phyloP scores from a whole-genome alignment of 2,888 invertebrate genomes.

The Stictocephala bisonia region DNA sequence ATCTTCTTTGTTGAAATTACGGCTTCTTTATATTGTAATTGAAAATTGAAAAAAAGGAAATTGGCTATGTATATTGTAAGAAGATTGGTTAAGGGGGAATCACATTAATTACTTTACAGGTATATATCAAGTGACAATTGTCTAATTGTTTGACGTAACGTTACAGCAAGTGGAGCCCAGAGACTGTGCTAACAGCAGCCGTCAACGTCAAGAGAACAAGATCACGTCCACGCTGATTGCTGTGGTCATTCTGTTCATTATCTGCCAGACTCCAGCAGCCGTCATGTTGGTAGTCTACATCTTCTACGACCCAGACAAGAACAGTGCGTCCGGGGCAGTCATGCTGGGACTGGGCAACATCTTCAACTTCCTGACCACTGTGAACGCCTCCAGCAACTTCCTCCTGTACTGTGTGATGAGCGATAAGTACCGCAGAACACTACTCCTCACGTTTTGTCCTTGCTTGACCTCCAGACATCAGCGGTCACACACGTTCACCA shows the following conservation, averaged over 20 bases:
- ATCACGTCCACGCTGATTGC: conserved; percentile 82
- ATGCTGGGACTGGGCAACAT: conserved; percentile 74
- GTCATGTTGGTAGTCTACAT: conserved; percentile 66
- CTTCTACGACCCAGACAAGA: conserved; percentile 58
- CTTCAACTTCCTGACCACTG: conserved; percentile 75
- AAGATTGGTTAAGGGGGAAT: too few species aligned
- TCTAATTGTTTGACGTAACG: too few species aligned
- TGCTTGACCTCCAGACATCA: conserved; percentile 53
- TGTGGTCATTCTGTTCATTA: conserved; percentile 78
- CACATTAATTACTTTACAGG: too few species aligned
- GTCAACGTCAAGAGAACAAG: conserved; percentile 74
- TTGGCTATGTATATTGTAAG: too few species aligned
- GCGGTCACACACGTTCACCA: conserved; percentile 46
- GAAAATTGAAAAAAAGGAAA: too few species aligned
- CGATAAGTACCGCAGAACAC: conserved; percentile 76
- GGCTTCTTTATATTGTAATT: too few species aligned
- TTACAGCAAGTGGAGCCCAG: conserved; percentile 44
- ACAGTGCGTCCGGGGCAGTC: conserved; percentile 62
- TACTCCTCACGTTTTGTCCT: conserved; percentile 59
- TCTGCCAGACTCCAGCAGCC: conserved; percentile 80
- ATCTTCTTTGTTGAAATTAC: too few species aligned
- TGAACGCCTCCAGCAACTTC: conserved; percentile 83
- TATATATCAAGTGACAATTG: too few species aligned
- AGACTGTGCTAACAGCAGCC: conserved; percentile 51
- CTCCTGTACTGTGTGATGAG: conserved; percentile 81